Evolutionary conservation across 2,113 vertebrate species (phyloP).

Genomic region (Nothoprocta pentlandii): DNA sequence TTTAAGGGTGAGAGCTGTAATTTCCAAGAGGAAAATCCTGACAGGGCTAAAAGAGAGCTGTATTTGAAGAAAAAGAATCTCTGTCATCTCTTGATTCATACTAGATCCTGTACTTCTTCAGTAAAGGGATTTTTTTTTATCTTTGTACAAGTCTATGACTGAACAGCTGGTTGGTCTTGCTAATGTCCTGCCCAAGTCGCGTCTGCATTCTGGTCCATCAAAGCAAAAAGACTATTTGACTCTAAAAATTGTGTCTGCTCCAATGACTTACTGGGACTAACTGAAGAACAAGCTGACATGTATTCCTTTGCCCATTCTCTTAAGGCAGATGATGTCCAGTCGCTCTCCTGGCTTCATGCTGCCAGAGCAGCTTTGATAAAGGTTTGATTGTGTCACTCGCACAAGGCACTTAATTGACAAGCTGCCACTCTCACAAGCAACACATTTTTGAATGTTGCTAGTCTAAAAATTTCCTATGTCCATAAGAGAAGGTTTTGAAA

Average conservation of each 20-base stretch:
- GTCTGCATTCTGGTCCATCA: not conserved
- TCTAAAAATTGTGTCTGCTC: accelerated
- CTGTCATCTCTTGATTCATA: not conserved
- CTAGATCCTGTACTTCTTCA: not conserved
- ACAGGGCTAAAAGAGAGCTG: accelerated
- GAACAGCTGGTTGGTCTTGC: not conserved
- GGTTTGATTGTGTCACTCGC: not conserved
- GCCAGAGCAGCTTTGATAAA: not conserved
- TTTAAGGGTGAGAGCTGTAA: not conserved
- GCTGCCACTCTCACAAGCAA: accelerated
- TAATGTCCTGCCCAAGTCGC: not conserved
- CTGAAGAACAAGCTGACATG: accelerated
- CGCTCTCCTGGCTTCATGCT: not conserved
- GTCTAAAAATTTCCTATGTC: not conserved
- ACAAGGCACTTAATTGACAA: accelerated
- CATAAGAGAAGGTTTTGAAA: not conserved
- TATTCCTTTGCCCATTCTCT: not conserved
- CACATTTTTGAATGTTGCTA: accelerated
- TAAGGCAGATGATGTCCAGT: not conserved
- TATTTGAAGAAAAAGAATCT: not conserved
- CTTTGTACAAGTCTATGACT: not conserved
- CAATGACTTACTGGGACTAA: not conserved
- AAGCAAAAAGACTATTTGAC: accelerated
- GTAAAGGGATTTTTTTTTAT: not conserved
- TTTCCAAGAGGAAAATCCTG: not conserved